Evolutionary conservation across 1,140 invertebrate genomes (phyloP).

Genomic region (Euura saliciscinereae): DNA sequence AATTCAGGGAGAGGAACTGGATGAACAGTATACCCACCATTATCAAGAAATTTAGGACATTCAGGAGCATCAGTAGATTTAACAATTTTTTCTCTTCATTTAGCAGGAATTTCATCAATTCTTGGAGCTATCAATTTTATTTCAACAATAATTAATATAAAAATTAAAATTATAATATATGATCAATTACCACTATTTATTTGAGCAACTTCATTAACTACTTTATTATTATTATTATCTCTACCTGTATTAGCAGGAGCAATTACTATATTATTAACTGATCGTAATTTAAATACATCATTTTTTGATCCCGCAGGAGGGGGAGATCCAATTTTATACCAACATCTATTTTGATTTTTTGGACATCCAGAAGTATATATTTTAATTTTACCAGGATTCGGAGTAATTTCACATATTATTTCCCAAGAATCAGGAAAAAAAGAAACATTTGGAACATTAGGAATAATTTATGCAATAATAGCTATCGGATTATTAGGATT

Average conservation of each 20-base stretch:
- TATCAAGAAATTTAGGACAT: conserved; percentile 65
- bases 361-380: conserved; percentile 77
- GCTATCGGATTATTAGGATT: conserved; percentile 71
- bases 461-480: conserved; percentile 70
- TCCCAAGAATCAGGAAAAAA: too few relatives aligned
- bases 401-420: too few relatives aligned
- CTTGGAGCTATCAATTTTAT: conserved; percentile 72
- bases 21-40: conserved; percentile 73
- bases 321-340: conserved; percentile 74
- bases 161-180: conserved; percentile 49
- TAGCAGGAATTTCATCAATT: conserved; percentile 72
- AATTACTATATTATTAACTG: conserved; percentile 75
- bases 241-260: conserved; percentile 75
- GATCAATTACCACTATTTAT: conserved; percentile 65
- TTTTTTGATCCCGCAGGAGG: conserved; percentile 73
- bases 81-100: conserved; percentile 71
- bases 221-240: conserved; percentile 68
- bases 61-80: conserved; percentile 68
- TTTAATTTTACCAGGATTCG: too few relatives aligned
- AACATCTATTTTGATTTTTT: conserved; percentile 84
- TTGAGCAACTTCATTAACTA: conserved; percentile 73
- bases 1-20: conserved; percentile 56
- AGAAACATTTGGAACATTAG: conserved; percentile 63
- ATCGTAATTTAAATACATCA: conserved; percentile 73
- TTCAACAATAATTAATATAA: conserved; percentile 43